Evolutionary conservation across 2,888 invertebrate genomes (phyloP).

Genomic region (Stegana nigrithorax): DNA sequence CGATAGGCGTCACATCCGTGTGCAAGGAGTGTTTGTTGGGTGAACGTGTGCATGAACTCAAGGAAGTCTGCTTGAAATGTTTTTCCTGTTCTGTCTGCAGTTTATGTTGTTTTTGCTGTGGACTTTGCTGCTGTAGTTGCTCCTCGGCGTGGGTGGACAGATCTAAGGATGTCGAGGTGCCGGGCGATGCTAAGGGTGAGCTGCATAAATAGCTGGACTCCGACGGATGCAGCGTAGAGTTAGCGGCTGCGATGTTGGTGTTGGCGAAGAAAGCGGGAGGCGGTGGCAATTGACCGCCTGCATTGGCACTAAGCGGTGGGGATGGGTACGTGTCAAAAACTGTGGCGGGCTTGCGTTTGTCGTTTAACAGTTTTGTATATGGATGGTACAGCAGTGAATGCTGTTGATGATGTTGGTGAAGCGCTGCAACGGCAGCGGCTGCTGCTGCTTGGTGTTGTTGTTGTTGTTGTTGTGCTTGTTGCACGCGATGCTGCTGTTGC

Average conservation of each 20-base stretch:
- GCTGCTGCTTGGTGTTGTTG: conserved; percentile 36
- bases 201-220: conserved; percentile 59
- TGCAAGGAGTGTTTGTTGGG: conserved; percentile 45
- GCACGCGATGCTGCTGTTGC: conserved; percentile 34
- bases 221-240: conserved; percentile 37
- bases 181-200: conserved; percentile 66
- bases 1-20: conserved; percentile 61
- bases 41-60: conserved; percentile 58
- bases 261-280: conserved; percentile 28
- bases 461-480: conserved; percentile 32
- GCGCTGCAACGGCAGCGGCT: conserved; percentile 33
- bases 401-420: conserved; percentile 34
- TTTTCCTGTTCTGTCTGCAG: no score
- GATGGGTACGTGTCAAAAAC: conserved; percentile 49
- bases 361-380: conserved; percentile 49
- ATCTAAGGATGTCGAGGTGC: conserved; percentile 52
- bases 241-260: conserved; percentile 31
- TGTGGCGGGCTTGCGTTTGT: conserved; percentile 47
- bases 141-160: conserved; percentile 55
- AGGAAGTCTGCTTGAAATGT: conserved; percentile 56
- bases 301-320: conserved; percentile 45
- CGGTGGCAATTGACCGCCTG: conserved; percentile 22
- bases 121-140: no score
- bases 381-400: conserved; percentile 55
- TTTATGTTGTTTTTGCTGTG: no score